Base-by-base conservation (phyloP, 2,113 vertebrate genomes). In the Megaleporinus macrocephalus region DNA sequence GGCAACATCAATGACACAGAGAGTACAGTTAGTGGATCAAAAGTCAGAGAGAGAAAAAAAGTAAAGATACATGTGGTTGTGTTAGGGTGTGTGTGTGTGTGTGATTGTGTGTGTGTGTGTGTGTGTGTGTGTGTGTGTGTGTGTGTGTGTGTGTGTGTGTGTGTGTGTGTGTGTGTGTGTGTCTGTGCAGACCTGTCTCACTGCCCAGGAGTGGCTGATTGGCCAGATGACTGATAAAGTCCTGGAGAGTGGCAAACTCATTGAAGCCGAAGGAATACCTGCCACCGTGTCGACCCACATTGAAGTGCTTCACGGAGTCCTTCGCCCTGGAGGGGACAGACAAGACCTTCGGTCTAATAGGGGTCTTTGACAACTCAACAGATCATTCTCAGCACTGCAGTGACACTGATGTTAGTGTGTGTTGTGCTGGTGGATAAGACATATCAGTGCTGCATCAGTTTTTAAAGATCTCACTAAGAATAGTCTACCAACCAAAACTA, bases 241-340 rank as follows among this genome's bases (percentile, higher is more conserved):
- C 96, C 51, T 94, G 96, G 80, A 99, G 89, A 55, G 88, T 92
- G 22, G 89, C 16, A 85, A 97, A 99, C 83, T 96, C 92, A n/a
- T 96, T 99, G 87, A 99, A 99, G 26, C 98, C 97, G 82, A 99
- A 99, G 53, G 91, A 93, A 84, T 97, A 96, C 5, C 89, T 89
- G 20, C 86, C 88, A 84, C 94, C 93, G 61, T 87, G 94, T 4
- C 95, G 88, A 26, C 91, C 94, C 76, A 99, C 88, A 0, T 98
- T 96, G 76, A 99, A 99, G 84, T 99, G 97, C 83, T 98, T 99
- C 65, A 99, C 98, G 0, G 98, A 99, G 71, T 99, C 96, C 90
- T 96, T 98, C 20, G 97, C 97, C 90, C 98, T 99, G 84, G 26
- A 73, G 18, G 80, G n/a, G 74, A 15, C 29, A 55, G 47, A 4